phyloP scores from a whole-genome alignment of 2,888 invertebrate species.

The Agrotis puta region DNA sequence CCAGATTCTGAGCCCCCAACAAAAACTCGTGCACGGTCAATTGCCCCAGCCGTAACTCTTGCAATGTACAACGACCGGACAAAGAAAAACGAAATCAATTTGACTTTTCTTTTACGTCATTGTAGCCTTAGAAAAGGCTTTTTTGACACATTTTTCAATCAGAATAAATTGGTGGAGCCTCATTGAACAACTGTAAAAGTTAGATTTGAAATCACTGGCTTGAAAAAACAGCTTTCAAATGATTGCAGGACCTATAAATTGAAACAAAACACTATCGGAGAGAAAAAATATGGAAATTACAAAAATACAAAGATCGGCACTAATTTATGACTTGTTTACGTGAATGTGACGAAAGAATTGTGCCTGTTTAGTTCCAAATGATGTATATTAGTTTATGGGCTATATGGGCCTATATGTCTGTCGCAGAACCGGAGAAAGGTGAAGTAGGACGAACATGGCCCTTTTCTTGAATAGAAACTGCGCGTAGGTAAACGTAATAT shows the following conservation, averaged over 20 bases:
- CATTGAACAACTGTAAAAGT: slow-evolving; percentile 38
- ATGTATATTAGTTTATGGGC: too few species aligned
- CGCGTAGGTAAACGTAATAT: too few species aligned
- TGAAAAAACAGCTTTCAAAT: slow-evolving; percentile 1
- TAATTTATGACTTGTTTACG: too few species aligned
- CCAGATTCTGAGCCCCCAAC: slow-evolving; percentile 41
- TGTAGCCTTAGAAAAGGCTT: slow-evolving; percentile 30
- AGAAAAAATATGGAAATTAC: background rate
- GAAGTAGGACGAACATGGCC: too few species aligned
- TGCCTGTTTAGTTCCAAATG: too few species aligned
- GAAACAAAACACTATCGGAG: background rate
- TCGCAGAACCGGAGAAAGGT: too few species aligned
- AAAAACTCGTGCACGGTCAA: slow-evolving; percentile 57
- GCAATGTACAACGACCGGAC: slow-evolving; percentile 36
- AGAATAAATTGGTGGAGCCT: slow-evolving; percentile 45
- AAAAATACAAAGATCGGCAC: background rate
- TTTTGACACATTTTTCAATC: slow-evolving; percentile 57
- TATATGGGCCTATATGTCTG: too few species aligned
- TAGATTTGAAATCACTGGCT: background rate
- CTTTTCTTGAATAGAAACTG: too few species aligned
- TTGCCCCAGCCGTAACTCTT: slow-evolving; percentile 47
- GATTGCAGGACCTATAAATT: background rate
- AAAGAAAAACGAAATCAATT: slow-evolving; percentile 55
- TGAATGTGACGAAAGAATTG: too few species aligned
- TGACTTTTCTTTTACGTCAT: slow-evolving; percentile 51